Evolutionary conservation across 2,888 invertebrate species (phyloP), one percentile per base, ranked within the genome.

Genomic region (Stenodera caucasica): DNA sequence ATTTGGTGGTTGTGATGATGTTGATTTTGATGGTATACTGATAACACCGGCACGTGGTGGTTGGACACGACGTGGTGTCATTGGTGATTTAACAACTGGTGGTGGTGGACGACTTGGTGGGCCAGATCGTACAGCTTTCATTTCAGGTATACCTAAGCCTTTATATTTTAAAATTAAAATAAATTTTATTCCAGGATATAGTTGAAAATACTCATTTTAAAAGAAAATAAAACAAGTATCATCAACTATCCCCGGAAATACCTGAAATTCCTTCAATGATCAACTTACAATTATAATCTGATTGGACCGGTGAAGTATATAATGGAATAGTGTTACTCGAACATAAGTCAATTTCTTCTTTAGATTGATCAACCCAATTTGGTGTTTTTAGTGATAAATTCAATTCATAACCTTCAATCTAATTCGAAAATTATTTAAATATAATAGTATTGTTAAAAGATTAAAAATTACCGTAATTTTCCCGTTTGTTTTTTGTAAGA

Each of bases 301-400:
- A 75, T 51, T 78, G 75, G 50, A 68, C 72, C 50, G 77, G 73
- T 3, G 78, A 70, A 14, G 68, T 70, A 61, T 77, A 90, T 49
- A 96, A 82, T 0, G 95, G 89, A 58, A 92, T 84, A 8, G 95
- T 93, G 73, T 94, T 95, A 70, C 91, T 90, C 23, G 91, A 87
- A 79, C 94, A 94, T 51, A 96, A 82, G 59, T 86, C 87, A 69
- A 96, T 88, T 82, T 96, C 96, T 56, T 90, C 87, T 72, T 91
- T 87, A 6, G 95, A 88, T 69, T 90, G 86, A 26, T 88, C 86
- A 51, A 89, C 84, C 97, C 97, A 98, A 70, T 94, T 86, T 0
- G 90, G 88, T 0, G 94, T 92, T 78, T 93, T 95, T 26, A 96
- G 81, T 32, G 86, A 85, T 49, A 96, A 85, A 54, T 83, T 84